Evolutionary conservation across 2,113 vertebrate genomes (phyloP), one percentile per base, ranked within the genome.

Genomic region (Todiramphus chloris): DNA sequence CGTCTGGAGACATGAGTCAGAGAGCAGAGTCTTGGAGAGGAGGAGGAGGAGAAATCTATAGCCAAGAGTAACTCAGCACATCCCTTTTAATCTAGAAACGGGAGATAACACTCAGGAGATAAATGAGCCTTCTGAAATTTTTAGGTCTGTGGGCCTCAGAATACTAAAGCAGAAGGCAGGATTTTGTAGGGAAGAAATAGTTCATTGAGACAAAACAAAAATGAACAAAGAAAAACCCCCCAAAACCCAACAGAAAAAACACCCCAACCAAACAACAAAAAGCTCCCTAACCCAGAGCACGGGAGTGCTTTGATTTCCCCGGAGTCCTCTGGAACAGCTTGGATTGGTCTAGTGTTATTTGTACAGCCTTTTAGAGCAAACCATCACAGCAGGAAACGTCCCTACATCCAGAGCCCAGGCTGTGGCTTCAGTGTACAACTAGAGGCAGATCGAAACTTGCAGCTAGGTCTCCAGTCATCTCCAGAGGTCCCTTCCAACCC

Each of bases 251-350:
- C 50, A 51, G 41, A 41, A 51, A 51, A 25, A 51, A 51, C 25
- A 51, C 50, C 50, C 50, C 48, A 41, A 8, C 46, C 46, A 27
- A 51, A 51, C 23, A 51, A 25, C 50, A 51, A 51, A 51, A 51
- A 51, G 50, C 90, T 80, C 90, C 67, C 79, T 85, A 94, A 50
- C n/a, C 44, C 73, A 91, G 85, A 91, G 76, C 69, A 76, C 21
- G 27, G 70, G 78, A 91, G 58, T 67, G 55, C 67, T 87, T 83
- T 96, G 79, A 96, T 96, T 96, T 96, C 93, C 93, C 91, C 23
- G 33, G 89, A 95, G 92, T 77, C 67, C 44, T 94, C 73, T 56
- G 87, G 83, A 94, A 51, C 66, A 35, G 67, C 93, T 92, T 89
- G 95, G 73, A 82, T 87, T 12, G 0, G 82, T 82, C 87, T 62